These are phyloP conservation scores for Philonicus albiceps DNA, from an alignment of 2,888 invertebrate genomes.

Conservation along the genomic window DNA sequence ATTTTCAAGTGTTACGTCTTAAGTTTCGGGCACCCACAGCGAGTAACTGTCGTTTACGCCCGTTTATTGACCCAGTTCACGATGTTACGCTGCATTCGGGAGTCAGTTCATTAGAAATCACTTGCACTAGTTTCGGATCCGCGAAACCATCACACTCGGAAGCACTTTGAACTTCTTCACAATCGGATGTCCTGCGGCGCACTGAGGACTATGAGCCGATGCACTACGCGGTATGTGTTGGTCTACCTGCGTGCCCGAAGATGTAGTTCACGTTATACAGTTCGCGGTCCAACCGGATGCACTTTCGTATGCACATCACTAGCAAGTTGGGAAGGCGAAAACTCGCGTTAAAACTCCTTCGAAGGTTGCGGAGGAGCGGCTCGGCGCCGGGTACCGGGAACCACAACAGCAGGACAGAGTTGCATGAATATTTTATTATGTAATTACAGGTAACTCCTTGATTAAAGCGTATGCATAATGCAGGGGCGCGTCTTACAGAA, in stretches of 20 bases:
- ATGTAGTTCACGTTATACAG: background rate
- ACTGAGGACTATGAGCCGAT: background rate
- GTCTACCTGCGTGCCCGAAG: background rate
- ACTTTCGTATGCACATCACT: background rate
- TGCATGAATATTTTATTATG: constrained; percentile 40
- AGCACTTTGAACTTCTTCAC: constrained; percentile 23
- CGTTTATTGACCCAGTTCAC: constrained; percentile 41
- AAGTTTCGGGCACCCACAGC: background rate
- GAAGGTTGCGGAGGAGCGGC: background rate
- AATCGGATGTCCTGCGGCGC: background rate
- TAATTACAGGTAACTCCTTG: constrained; percentile 38
- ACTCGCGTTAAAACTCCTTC: background rate
- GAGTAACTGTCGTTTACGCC: constrained; percentile 32
- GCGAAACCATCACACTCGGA: background rate
- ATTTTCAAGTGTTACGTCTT: constrained; percentile 13
- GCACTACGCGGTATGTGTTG: background rate
- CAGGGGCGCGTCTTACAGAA: constrained; percentile 21
- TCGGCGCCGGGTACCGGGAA: background rate
- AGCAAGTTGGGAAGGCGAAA: background rate
- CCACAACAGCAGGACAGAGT: background rate
- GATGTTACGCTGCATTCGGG: background rate
- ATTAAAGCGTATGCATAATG: constrained; percentile 32
- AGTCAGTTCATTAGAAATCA: background rate
- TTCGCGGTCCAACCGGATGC: background rate
- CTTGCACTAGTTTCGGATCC: constrained; percentile 15